Conservation (phyloP, 2,113 vertebrate species). For the Nannospalax galili region DNA sequence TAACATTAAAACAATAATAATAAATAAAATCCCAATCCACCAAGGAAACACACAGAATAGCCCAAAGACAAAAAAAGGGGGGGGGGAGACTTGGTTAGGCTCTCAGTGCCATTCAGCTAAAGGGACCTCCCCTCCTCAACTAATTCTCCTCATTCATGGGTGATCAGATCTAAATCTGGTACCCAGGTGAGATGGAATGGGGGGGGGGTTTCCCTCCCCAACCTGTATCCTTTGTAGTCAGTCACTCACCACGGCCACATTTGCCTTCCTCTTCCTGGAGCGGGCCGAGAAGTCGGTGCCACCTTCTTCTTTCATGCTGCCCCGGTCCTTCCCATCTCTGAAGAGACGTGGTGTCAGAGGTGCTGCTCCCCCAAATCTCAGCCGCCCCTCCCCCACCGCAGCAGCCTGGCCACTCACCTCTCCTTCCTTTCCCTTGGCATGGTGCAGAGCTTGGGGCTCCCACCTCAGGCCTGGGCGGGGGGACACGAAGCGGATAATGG, state of each 20-base stretch:
- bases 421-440: conserved; percentile 78
- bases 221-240: conserved; percentile 64
- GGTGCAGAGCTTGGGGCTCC: not conserved
- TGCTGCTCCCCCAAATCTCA: not conserved
- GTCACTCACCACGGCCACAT: conserved; percentile 94
- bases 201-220: not conserved
- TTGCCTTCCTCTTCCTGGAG: conserved; percentile 95
- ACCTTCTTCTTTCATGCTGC: conserved; percentile 76
- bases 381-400: conserved; percentile 13
- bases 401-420: conserved; percentile 71
- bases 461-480: conserved; percentile 55
- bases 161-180: not conserved
- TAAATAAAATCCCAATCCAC: not conserved
- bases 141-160: not conserved
- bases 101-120: not conserved
- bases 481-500: not conserved
- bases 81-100: not conserved
- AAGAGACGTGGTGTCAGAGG: not conserved
- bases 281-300: conserved; percentile 80
- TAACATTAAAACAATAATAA: conserved; percentile 69
- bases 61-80: not conserved
- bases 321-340: conserved; percentile 82
- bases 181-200: conserved; percentile 30
- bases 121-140: accelerated
- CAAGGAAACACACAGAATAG: not conserved